phyloP scores from a whole-genome alignment of 2,113 vertebrate genomes.

The Pelusios castaneus region DNA sequence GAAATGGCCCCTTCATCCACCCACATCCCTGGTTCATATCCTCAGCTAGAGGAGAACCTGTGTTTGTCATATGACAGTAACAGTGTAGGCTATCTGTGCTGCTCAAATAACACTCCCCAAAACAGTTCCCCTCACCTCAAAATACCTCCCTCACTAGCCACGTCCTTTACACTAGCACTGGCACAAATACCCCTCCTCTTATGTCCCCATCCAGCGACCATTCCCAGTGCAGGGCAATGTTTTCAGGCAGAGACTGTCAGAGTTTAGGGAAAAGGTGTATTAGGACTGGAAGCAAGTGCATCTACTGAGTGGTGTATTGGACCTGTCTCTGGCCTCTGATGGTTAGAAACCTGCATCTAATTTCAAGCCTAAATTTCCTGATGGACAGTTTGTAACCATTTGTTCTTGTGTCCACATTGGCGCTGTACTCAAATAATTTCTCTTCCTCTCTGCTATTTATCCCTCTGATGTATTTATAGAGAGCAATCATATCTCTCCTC shows the following conservation, averaged over 20 bases:
- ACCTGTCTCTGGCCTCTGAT: too few species aligned
- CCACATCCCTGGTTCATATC: rapidly evolving
- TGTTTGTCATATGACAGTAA: background rate
- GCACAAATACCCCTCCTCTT: background rate
- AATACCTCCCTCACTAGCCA: background rate
- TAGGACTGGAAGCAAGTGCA: background rate
- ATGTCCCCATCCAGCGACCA: rapidly evolving
- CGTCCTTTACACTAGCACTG: background rate
- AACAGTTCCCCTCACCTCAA: background rate
- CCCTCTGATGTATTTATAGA: too few species aligned
- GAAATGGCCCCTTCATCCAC: rapidly evolving
- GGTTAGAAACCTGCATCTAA: too few species aligned
- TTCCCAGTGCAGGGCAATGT: background rate
- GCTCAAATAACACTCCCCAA: background rate
- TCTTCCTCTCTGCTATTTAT: too few species aligned
- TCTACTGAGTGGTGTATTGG: too few species aligned
- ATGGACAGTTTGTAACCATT: too few species aligned
- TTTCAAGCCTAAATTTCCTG: too few species aligned
- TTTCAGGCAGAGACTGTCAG: background rate
- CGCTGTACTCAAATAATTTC: too few species aligned
- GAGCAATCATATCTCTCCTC: too few species aligned
- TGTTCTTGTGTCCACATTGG: too few species aligned
- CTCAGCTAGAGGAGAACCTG: background rate
- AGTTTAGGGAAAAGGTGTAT: background rate
- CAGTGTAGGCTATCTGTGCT: background rate